Base-by-base conservation (phyloP, 2,797 vertebrate genomes). In the Gambusia yucatana region DNA sequence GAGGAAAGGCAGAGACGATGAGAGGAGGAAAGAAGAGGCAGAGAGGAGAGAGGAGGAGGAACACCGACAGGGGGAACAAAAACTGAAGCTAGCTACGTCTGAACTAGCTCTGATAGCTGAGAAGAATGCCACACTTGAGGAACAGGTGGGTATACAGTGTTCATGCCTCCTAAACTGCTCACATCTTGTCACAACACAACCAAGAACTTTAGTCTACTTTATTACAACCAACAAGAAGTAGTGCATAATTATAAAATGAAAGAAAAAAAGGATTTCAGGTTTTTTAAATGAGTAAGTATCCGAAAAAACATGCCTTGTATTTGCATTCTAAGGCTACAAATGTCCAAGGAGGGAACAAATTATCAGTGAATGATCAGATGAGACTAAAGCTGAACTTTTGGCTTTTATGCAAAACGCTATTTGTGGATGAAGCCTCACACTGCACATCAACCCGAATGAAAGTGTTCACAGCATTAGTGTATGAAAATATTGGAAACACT, bases 81-180 rank as follows among this genome's bases (percentile, higher is more conserved):
- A 97, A 78, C 92, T 97, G 89, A 95, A 94, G 88, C 93, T 90
- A 87, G 82, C 94, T 57, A 91, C 85, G 76, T 90, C 94, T 83
- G 94, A 95, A 41, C 89, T 95, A 44, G 87, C 94, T 47, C 93
- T 94, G 30, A 92, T 96, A 90, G 94, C 85, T 50, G 92, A 94
- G 88, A 95, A 87, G 8, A 94, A 96, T 73, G 85, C 85, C 82
- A 89, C 91, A 82, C 93, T 96, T 67, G 94, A 95, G 77, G 90
- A 97, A 74, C 96, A 98, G 97, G 97, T 91, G 78, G 36, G 83
- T 77, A 48, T 77, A 16, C 41, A 44, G 39, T 70, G 67, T 43
- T 69, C 39, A 44, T 13, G 3, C 65, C 11, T 2, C 25, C 39
- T 43, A 69, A 69, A n/a, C 36, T 39, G 20, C 8, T 39, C 33